phyloP scores from a whole-genome alignment of 2,888 invertebrate genomes.

The Chrysolina oricalcia region DNA sequence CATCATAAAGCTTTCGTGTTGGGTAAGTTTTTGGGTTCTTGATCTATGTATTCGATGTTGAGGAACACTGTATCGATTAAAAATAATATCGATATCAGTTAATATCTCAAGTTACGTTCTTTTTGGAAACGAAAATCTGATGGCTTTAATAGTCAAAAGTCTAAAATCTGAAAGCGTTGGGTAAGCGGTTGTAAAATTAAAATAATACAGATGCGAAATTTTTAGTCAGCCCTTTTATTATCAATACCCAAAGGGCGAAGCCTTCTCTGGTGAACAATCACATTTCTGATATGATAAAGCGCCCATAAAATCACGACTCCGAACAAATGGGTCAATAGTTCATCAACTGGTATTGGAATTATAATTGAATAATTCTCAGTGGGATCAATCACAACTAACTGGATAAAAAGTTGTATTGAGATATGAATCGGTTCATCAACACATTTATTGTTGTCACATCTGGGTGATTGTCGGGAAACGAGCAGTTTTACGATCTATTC shows the following conservation, averaged over 20 bases:
- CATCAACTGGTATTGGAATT: not conserved
- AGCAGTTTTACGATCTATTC: not conserved
- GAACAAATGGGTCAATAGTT: not conserved
- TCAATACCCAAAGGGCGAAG: not conserved
- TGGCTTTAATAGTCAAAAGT: no score
- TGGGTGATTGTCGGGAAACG: not conserved
- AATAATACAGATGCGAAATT: no score
- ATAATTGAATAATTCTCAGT: not conserved
- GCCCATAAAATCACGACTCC: not conserved
- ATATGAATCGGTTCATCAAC: not conserved
- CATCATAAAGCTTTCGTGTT: no score
- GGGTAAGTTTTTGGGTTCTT: no score
- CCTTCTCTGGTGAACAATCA: not conserved
- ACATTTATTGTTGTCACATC: conserved; percentile 18
- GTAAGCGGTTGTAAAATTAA: no score
- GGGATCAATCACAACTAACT: not conserved
- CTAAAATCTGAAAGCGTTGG: no score
- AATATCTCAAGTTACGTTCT: no score
- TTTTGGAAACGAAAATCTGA: no score
- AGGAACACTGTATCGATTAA: no score
- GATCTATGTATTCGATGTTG: no score
- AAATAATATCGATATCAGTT: no score
- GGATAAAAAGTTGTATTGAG: not conserved
- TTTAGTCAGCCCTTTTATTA: no score
- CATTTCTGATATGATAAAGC: not conserved